Evolutionary conservation across 2,888 invertebrate genomes (phyloP), one percentile per base, ranked within the genome.

Genomic region (Brachyptera putata): DNA sequence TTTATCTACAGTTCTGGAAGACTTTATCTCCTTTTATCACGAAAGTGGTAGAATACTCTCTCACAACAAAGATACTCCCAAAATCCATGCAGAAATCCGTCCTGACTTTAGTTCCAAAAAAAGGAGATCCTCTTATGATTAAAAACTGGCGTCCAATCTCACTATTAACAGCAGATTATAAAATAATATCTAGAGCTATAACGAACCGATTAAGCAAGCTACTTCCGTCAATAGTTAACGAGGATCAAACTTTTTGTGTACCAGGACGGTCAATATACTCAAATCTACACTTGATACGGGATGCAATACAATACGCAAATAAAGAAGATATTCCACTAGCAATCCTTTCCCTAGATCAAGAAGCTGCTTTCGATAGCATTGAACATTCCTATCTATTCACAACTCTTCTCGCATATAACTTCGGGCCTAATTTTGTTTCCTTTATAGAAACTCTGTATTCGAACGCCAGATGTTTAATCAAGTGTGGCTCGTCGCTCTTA

Each of bases 71-170:
- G n/a, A n/a, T n/a, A n/a, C n/a, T n/a, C n/a, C n/a, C n/a, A n/a
- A n/a, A n/a, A n/a, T n/a, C n/a, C n/a, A n/a, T n/a, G n/a, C n/a
- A n/a, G n/a, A n/a, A n/a, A n/a, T n/a, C n/a, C n/a, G n/a, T n/a
- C n/a, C n/a, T n/a, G n/a, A n/a, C n/a, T n/a, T n/a, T n/a, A n/a
- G n/a, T n/a, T n/a, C 48, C 22, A n/a, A 21, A 48, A 13, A 18
- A 21, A 7, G 48, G 48, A 22, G 48, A 48, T n/a, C 18, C 4
- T 3, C 24, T 22, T 9, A 1, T 3, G 3, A 5, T 48, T n/a
- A 48, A 25, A 5, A 48, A 48, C 24, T 48, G 48, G 24, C 21
- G 48, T 7, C 48, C 48, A 48, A 48, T 48, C 22, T 48, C 48
- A 24, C 13, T 48, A 48, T 48, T 25, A 11, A 48, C 18, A 24